Conservation (phyloP, 2,113 vertebrate species). For the Oryctolagus cuniculus region DNA sequence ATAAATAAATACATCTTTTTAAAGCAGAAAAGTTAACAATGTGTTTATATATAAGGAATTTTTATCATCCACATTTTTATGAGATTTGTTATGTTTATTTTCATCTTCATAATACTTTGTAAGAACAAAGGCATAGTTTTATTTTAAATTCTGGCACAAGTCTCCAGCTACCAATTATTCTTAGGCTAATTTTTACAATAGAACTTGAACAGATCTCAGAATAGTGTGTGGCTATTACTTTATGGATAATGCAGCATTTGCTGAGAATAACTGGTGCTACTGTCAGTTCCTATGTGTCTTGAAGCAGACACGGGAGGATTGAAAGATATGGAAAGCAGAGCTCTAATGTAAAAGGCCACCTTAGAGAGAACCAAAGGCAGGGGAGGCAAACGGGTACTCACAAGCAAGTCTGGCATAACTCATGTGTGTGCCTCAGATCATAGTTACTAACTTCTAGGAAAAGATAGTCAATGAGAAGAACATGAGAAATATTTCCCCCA, state of each 20-base stretch:
- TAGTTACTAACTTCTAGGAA: background rate
- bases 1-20: too few species aligned
- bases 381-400: background rate
- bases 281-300: background rate
- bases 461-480: background rate
- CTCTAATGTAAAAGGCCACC: background rate
- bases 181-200: background rate
- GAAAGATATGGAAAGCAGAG: background rate
- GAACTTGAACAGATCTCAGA: background rate
- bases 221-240: background rate
- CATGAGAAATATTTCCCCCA: background rate
- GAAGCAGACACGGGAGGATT: background rate
- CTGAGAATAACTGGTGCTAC: constrained; percentile 21
- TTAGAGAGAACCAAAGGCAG: background rate
- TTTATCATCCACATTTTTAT: constrained; percentile 6
- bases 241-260: background rate
- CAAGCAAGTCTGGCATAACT: too few species aligned
- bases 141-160: constrained; percentile 37
- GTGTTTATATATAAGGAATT: background rate
- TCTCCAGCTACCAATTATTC: background rate
- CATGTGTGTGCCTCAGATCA: background rate
- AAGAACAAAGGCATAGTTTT: background rate
- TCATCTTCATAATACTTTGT: background rate
- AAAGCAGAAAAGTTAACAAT: background rate
- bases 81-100: constrained; percentile 8